These are phyloP conservation scores for Heliothis peltigera DNA, from an alignment of 2,888 invertebrate species.

Conservation along the genomic window DNA sequence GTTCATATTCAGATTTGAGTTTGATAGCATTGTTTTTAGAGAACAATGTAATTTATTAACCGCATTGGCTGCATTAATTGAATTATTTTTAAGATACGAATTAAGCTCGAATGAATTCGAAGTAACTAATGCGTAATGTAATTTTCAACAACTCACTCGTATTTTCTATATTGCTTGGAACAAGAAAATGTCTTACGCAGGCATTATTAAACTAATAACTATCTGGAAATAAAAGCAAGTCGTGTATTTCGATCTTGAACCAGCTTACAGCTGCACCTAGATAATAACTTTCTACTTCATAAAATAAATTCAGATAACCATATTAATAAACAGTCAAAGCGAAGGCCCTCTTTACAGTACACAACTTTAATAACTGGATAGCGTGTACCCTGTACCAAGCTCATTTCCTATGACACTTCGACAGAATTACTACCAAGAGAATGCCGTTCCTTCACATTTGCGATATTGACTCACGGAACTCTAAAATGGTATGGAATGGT, in stretches of 20 bases:
- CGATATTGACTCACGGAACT: conserved; percentile 11
- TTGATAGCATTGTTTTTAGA: conserved; percentile 44
- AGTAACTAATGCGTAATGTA: background rate
- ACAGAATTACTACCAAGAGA: conserved; percentile 18
- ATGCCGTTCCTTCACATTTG: conserved; percentile 8
- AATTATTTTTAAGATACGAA: conserved; percentile 24
- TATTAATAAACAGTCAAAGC: background rate
- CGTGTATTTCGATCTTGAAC: background rate
- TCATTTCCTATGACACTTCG: conserved; percentile 11
- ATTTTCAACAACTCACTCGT: background rate
- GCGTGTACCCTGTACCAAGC: background rate
- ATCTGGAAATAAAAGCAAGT: background rate
- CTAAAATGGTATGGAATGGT: conserved; percentile 18
- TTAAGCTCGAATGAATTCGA: conserved; percentile 3
- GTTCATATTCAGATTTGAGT: conserved; percentile 39
- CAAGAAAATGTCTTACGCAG: too few species aligned
- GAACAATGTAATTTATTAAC: conserved; percentile 53
- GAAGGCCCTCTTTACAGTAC: conserved; percentile 4
- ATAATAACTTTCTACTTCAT: background rate
- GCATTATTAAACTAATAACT: background rate
- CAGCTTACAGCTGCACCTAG: background rate
- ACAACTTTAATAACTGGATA: conserved; percentile 14
- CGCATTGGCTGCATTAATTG: conserved; percentile 52
- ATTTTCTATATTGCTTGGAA: background rate
- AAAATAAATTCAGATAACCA: background rate